Percentiles rank a stretch among this genome's conserved stretches.
Evolutionary conservation across 2,797 vertebrate genomes (phyloP).

Genomic region (Echiichthys vipera): DNA sequence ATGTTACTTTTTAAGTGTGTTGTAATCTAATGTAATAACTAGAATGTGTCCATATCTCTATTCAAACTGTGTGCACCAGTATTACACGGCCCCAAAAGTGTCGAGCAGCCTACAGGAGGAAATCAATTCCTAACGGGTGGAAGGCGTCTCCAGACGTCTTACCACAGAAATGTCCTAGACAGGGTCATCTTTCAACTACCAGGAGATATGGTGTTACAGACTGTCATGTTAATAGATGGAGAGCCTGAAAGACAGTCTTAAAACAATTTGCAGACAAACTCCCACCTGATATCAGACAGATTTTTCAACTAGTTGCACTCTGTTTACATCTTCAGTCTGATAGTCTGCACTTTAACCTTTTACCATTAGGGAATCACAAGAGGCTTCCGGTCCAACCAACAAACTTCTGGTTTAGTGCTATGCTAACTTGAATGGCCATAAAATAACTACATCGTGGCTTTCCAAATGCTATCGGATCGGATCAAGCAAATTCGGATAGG

Average conservation of each 20-base stretch:
- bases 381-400: too few relatives aligned
- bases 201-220: slow-evolving; percentile 23
- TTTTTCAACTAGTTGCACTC: too few relatives aligned
- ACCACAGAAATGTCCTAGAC: slow-evolving; percentile 35
- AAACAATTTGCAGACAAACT: slow-evolving; percentile 23
- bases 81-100: not conserved
- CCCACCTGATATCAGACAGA: too few relatives aligned
- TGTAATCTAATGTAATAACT: not conserved
- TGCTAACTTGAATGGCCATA: too few relatives aligned
- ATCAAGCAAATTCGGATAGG: too few relatives aligned
- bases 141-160: slow-evolving; percentile 39
- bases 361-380: too few relatives aligned
- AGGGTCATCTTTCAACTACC: slow-evolving; percentile 32
- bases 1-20: not conserved
- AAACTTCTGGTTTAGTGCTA: too few relatives aligned
- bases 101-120: slow-evolving; percentile 9
- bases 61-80: not conserved
- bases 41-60: not conserved
- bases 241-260: not conserved
- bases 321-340: too few relatives aligned
- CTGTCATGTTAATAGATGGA: slow-evolving; percentile 20
- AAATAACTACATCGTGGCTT: too few relatives aligned
- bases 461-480: too few relatives aligned
- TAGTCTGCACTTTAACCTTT: too few relatives aligned
- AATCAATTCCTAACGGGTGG: slow-evolving; percentile 36